Conservation (phyloP, 2,888 invertebrate genomes). For the Tenthredo scrophulariae region DNA sequence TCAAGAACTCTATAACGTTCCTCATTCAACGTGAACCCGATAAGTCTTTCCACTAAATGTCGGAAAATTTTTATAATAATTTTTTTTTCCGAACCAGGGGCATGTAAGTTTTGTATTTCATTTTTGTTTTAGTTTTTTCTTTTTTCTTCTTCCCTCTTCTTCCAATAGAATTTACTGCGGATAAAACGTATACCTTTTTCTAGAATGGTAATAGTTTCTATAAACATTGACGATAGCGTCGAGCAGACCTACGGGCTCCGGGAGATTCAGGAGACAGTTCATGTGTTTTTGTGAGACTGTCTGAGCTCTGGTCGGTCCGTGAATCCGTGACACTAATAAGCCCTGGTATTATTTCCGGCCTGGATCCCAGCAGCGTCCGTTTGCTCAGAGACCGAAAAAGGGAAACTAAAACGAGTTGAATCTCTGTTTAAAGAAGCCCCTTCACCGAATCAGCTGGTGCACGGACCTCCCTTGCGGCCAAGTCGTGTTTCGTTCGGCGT, state of each 20-base stretch:
- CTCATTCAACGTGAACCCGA: neutral
- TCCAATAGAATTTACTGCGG: neutral
- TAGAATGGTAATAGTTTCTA: conserved; percentile 8
- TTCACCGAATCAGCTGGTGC: conserved; percentile 21
- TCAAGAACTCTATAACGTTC: neutral
- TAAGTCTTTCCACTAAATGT: neutral
- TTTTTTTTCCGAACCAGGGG: neutral
- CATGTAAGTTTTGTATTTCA: neutral
- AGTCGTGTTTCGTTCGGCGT: neutral
- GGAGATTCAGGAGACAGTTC: neutral
- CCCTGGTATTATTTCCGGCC: conserved; percentile 35
- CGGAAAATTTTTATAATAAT: neutral
- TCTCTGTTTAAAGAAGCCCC: conserved; percentile 23
- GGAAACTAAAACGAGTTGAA: conserved; percentile 19
- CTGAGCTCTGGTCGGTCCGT: neutral
- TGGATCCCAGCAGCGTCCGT: conserved; percentile 22
- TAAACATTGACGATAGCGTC: conserved; percentile 19
- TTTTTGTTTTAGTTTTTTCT: neutral
- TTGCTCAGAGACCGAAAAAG: conserved; percentile 24
- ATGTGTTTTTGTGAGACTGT: conserved; percentile 22
- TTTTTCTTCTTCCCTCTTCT: neutral
- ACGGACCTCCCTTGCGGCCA: neutral
- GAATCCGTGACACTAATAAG: conserved; percentile 41
- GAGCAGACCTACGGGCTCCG: conserved; percentile 10
- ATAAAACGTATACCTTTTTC: neutral